Conservation (phyloP, 2,113 vertebrate genomes). For the Prietella phreatophila region DNA sequence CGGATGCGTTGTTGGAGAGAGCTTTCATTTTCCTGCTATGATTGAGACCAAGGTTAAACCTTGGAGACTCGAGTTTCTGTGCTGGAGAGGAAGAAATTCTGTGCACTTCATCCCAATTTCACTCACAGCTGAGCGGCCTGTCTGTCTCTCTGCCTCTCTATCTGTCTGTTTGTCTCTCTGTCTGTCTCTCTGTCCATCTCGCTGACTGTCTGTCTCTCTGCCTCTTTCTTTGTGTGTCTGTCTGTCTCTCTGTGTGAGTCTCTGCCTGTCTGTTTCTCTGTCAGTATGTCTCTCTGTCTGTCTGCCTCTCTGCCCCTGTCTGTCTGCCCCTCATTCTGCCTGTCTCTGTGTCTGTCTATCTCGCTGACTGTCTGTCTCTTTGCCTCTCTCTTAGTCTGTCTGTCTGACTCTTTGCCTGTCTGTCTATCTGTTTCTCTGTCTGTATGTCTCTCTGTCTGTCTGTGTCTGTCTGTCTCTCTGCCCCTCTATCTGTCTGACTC, state of each 20-base stretch:
- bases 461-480: not conserved
- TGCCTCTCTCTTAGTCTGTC: too few relatives aligned
- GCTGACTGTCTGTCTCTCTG: not conserved
- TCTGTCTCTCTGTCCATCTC: not conserved
- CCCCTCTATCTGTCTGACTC: not conserved
- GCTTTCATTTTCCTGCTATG: conserved; percentile 6
- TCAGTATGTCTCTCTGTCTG: too few relatives aligned
- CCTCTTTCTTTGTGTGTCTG: not conserved
- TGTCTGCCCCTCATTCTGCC: too few relatives aligned
- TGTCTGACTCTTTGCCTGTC: too few relatives aligned
- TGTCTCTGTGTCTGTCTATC: too few relatives aligned
- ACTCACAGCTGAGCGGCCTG: not conserved
- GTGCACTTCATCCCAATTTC: conserved; percentile 14
- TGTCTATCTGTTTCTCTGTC: too few relatives aligned
- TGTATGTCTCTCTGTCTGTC: not conserved
- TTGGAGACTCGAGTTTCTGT: not conserved
- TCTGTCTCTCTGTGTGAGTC: not conserved
- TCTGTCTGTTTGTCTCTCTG: too few relatives aligned
- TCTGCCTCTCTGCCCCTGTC: too few relatives aligned
- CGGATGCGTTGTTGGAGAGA: not conserved
- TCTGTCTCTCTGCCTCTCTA: not conserved
- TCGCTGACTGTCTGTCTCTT: too few relatives aligned
- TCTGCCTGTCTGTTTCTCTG: too few relatives aligned
- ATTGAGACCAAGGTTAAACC: conserved; percentile 12
- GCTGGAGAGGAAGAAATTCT: not conserved